Evolutionary conservation across 1,140 invertebrate genomes (phyloP), one percentile per base, ranked within the genome.

Genomic region (Conus betulinus): DNA sequence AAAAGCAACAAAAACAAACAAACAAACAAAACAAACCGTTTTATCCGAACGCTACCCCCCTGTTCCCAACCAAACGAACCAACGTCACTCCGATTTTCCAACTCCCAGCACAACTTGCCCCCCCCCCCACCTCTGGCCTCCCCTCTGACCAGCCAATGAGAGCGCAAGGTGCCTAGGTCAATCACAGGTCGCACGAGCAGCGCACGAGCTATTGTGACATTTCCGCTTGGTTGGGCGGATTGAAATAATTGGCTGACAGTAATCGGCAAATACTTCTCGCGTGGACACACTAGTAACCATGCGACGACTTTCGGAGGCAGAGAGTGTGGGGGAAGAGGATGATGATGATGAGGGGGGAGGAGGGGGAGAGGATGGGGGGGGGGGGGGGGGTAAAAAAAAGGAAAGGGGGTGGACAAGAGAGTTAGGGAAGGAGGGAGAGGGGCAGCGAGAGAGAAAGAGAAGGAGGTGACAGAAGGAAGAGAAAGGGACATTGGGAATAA

Each of bases 241-340:
- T 84, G 83, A 63, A 84, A 84, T 84, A 84, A 84, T 84, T 84
- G 83, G 20, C 83, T 67, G 83, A 84, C 83, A 67, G 83, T 63
- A 84, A 84, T 84, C 83, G 53, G 55, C 53, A 63, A 84, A n/a
- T 17, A 67, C 83, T 63, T 84, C 57, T 84, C 83, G 83, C 83
- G 83, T 84, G 83, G 53, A 84, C 57, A 60, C n/a, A 39, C 83
- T 11, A 67, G 27, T 63, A 5, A 84, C 55, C 83, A 84, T 57
- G 55, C 23, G 55, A 25, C 55, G 57, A 60, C 4, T 60, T 8
- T 11, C 8, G 8, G 15, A 8, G 8, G 8, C 15, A 60, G 15
- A 60, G 57, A 15, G 15, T 60, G 57, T 55, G 13, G 6, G 25
- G n/a, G 51, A 17, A 20, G 25, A n/a, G 10, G 8, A 11, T 4